Conservation (phyloP, 2,888 invertebrate species). For the Eilema caniola region DNA sequence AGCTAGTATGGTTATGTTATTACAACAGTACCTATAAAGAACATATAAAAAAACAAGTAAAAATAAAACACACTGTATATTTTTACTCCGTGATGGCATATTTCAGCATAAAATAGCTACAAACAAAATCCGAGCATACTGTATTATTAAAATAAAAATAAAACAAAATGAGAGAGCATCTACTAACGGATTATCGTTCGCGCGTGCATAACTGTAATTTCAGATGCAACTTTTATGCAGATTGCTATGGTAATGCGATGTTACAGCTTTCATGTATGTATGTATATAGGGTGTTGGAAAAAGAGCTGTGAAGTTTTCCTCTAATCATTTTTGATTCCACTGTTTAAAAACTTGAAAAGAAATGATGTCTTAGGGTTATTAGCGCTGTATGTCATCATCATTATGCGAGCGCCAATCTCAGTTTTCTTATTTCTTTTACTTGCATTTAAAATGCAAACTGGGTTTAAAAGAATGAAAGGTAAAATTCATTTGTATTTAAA, state of each 20-base stretch:
- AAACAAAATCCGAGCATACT: not conserved
- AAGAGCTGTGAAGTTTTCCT: constrained; percentile 2
- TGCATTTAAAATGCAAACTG: no score
- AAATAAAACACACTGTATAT: not conserved
- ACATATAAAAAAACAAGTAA: not conserved
- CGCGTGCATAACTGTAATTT: constrained; percentile 33
- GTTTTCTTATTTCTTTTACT: no score
- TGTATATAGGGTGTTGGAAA: not conserved
- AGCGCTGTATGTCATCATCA: not conserved
- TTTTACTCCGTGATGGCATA: not conserved
- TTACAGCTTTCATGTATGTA: constrained; percentile 16
- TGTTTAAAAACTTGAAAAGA: not conserved
- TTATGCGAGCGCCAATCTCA: not conserved
- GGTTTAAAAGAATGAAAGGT: no score
- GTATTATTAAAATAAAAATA: constrained; percentile 18
- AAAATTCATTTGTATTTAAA: no score
- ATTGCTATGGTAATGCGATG: constrained; percentile 30
- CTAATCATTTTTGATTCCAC: constrained; percentile 7
- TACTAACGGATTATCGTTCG: constrained; percentile 32
- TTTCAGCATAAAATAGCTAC: not conserved
- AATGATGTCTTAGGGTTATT: not conserved
- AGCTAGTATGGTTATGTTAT: no score
- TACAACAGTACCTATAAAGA: no score
- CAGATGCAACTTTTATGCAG: constrained; percentile 36
- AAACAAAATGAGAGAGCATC: constrained; percentile 19